These are phyloP conservation scores for Zaprionus capensis DNA, from an alignment of 1,140 invertebrate species.

Conservation along the genomic window DNA sequence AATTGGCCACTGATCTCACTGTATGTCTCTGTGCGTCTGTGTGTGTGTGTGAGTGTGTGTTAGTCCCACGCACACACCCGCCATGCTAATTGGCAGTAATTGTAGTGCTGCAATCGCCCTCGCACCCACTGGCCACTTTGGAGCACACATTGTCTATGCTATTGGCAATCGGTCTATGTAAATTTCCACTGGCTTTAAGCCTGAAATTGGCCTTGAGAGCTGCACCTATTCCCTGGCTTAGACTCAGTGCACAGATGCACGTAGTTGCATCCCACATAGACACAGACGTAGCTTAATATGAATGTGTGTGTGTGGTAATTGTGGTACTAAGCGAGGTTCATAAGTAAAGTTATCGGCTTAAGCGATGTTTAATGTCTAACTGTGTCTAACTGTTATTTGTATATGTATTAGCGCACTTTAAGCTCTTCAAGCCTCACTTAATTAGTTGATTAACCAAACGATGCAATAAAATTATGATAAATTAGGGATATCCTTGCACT, in stretches of 20 bases:
- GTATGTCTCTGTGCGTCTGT: conserved; percentile 25
- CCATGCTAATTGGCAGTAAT: conserved; percentile 51
- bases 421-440: neutral
- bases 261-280: neutral
- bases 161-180: conserved; percentile 20
- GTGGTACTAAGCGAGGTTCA: neutral
- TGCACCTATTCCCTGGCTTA: neutral
- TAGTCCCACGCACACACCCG: conserved; percentile 6
- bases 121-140: neutral
- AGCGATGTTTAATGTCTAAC: conserved; percentile 9
- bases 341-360: neutral
- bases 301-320: neutral
- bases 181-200: conserved; percentile 23
- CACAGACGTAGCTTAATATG: neutral
- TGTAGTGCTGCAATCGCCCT: conserved; percentile 23
- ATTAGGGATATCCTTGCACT: neutral
- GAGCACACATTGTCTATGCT: conserved; percentile 3
- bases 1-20: conserved; percentile 58
- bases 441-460: neutral
- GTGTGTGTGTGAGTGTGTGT: neutral
- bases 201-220: conserved; percentile 2
- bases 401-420: conserved; percentile 7
- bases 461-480: neutral
- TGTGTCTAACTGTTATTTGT: conserved; percentile 2
- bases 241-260: neutral